Evolutionary conservation across 2,797 vertebrate genomes (phyloP).

Genomic region (Ctenosaura bakeri): DNA sequence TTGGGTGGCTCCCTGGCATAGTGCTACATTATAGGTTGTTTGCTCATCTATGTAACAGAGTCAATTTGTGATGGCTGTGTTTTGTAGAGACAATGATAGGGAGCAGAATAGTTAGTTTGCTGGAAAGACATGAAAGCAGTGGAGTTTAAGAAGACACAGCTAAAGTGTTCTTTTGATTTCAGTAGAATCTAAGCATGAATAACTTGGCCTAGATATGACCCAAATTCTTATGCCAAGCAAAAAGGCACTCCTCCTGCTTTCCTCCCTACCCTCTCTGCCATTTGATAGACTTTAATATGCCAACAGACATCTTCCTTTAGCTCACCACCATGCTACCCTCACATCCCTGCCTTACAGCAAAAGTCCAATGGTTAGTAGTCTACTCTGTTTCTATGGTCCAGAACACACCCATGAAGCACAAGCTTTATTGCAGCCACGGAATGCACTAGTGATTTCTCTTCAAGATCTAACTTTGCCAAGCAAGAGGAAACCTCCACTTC

Average conservation of each 20-base stretch:
- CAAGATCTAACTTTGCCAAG: slow-evolving; percentile 36
- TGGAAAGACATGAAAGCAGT: not conserved
- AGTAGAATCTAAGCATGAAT: too few relatives aligned
- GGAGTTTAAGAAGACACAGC: not conserved
- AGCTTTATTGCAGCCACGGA: slow-evolving; percentile 42
- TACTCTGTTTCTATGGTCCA: slow-evolving; percentile 2
- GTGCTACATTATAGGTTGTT: not conserved
- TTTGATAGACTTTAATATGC: not conserved
- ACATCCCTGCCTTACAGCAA: slow-evolving; percentile 7
- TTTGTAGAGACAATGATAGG: not conserved
- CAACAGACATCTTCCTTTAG: not conserved
- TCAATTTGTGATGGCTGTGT: not conserved
- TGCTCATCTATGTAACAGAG: not conserved
- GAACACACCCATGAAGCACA: slow-evolving; percentile 64
- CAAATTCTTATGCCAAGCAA: not conserved
- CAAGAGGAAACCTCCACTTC: not conserved
- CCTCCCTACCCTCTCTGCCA: not conserved
- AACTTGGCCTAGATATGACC: not conserved
- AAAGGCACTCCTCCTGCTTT: not conserved
- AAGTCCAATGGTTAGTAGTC: not conserved
- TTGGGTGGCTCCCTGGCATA: not conserved
- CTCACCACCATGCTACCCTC: not conserved
- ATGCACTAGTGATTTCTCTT: slow-evolving; percentile 36
- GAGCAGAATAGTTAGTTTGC: not conserved
- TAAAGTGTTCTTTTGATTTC: not conserved